Evolutionary conservation across 2,888 invertebrate species (phyloP).

Genomic region (Drosophila sordidula): DNA sequence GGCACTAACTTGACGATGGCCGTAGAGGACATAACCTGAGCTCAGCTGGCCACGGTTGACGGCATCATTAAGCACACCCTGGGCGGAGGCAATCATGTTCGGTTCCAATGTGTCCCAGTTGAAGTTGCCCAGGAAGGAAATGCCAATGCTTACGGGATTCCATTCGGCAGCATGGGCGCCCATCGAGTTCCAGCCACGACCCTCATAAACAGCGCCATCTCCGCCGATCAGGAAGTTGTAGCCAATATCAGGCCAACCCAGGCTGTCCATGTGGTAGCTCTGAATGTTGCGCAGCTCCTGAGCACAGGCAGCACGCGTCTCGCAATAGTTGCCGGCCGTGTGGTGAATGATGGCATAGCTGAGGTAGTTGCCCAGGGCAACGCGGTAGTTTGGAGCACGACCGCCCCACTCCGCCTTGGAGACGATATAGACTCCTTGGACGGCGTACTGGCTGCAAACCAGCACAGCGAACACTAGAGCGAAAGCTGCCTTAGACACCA

Average conservation of each 20-base stretch:
- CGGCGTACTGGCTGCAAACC: slow-evolving; percentile 46
- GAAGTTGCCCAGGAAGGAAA: slow-evolving; percentile 76
- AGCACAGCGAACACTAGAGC: slow-evolving; percentile 25
- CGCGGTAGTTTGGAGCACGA: slow-evolving; percentile 61
- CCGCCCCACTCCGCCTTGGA: slow-evolving; percentile 68
- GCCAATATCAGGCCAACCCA: slow-evolving; percentile 76
- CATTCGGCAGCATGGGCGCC: slow-evolving; percentile 75
- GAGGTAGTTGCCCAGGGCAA: slow-evolving; percentile 49
- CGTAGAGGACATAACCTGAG: slow-evolving; percentile 64
- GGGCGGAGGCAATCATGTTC: slow-evolving; percentile 61
- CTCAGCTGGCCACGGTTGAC: slow-evolving; percentile 49
- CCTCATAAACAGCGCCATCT: slow-evolving; percentile 77
- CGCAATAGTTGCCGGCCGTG: slow-evolving; percentile 65
- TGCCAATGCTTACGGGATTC: slow-evolving; percentile 74
- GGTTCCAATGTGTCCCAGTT: slow-evolving; percentile 43
- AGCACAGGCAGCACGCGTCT: slow-evolving; percentile 56
- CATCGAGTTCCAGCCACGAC: slow-evolving; percentile 69
- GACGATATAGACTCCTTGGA: slow-evolving; percentile 53
- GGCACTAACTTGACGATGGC: slow-evolving; percentile 75
- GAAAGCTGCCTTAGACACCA: slow-evolving; percentile 19
- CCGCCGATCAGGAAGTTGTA: slow-evolving; percentile 77
- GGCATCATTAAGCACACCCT: slow-evolving; percentile 64
- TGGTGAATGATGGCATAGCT: slow-evolving; percentile 70
- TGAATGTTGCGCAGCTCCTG: slow-evolving; percentile 72
- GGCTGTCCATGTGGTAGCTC: slow-evolving; percentile 71